Evolutionary conservation across 1,140 invertebrate genomes (phyloP).

Genomic region (Diabrotica virgifera): DNA sequence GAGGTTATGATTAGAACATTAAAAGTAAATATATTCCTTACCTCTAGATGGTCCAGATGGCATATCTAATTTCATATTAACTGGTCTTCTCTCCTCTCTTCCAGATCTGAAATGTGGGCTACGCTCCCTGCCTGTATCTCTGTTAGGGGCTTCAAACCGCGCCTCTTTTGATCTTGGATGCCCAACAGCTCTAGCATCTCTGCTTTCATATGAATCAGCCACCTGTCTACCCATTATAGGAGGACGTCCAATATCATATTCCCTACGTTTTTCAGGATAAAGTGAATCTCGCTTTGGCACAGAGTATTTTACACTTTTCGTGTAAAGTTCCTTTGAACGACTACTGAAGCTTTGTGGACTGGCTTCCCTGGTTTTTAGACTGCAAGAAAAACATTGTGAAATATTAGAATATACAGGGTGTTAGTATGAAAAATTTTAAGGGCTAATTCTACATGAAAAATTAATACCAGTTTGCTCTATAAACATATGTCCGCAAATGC

Average conservation of each 20-base stretch:
- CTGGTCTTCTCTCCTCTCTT: slow-evolving; percentile 31
- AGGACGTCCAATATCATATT: slow-evolving; percentile 24
- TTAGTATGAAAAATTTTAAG: too few species aligned
- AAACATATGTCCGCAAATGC: too few species aligned
- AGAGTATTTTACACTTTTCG: slow-evolving; percentile 18
- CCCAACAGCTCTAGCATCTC: slow-evolving; percentile 10
- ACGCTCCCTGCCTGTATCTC: slow-evolving; percentile 33
- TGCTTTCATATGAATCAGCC: slow-evolving; percentile 10
- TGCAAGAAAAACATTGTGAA: slow-evolving; percentile 6
- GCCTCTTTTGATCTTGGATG: slow-evolving; percentile 23
- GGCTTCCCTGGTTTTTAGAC: slow-evolving; percentile 24
- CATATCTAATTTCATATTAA: slow-evolving; percentile 31
- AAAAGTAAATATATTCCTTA: neutral
- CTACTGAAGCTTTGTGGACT: slow-evolving; percentile 28
- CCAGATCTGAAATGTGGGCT: slow-evolving; percentile 36
- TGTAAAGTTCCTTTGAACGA: slow-evolving; percentile 21
- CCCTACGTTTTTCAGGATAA: slow-evolving; percentile 28
- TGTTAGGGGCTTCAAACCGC: slow-evolving; percentile 23
- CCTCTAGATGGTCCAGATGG: slow-evolving; percentile 9
- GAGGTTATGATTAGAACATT: neutral
- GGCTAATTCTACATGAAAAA: too few species aligned
- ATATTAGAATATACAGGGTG: too few species aligned
- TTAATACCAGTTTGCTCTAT: too few species aligned
- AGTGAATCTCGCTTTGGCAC: slow-evolving; percentile 14
- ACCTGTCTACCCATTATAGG: slow-evolving; percentile 8